Conservation (phyloP, 1,140 invertebrate genomes). For the Plutomurus gul region DNA sequence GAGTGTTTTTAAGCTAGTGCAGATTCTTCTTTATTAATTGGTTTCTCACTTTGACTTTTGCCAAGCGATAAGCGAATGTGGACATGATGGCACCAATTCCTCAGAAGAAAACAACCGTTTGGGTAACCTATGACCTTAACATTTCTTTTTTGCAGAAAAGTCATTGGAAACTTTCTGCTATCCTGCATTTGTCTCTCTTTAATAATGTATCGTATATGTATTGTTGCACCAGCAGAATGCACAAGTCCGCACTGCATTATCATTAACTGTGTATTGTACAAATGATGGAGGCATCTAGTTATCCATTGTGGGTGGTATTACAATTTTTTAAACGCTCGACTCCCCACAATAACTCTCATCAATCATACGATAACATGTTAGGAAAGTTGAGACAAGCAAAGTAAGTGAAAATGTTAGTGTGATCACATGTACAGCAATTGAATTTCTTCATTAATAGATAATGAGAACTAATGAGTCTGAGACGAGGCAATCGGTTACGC, state of each 20-base stretch:
- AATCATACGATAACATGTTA: not conserved
- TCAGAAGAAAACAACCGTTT: not conserved
- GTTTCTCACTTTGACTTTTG: not conserved
- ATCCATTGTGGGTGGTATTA: too few relatives aligned
- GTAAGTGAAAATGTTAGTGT: slow-evolving; percentile 6
- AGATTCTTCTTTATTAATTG: slow-evolving; percentile 17
- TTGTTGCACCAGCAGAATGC: too few relatives aligned
- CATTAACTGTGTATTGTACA: too few relatives aligned
- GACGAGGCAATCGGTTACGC: not conserved
- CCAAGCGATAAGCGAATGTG: not conserved
- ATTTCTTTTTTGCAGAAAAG: not conserved
- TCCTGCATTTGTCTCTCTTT: too few relatives aligned
- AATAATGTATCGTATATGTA: too few relatives aligned
- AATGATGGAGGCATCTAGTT: too few relatives aligned
- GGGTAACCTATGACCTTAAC: not conserved
- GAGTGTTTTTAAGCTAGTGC: not conserved
- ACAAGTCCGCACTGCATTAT: too few relatives aligned
- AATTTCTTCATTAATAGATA: slow-evolving; percentile 5
- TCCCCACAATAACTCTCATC: not conserved
- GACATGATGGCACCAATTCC: not conserved
- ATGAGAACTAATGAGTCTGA: slow-evolving; percentile 1
- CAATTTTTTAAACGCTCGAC: too few relatives aligned
- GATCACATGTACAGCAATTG: not conserved
- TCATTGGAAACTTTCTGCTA: too few relatives aligned
- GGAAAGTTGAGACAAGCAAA: not conserved